A percentile compares a stretch with the other conserved stretches of the same genome.
Conservation (phyloP, 92 coral and sea anemone species). For the Parazoanthus darwini region DNA sequence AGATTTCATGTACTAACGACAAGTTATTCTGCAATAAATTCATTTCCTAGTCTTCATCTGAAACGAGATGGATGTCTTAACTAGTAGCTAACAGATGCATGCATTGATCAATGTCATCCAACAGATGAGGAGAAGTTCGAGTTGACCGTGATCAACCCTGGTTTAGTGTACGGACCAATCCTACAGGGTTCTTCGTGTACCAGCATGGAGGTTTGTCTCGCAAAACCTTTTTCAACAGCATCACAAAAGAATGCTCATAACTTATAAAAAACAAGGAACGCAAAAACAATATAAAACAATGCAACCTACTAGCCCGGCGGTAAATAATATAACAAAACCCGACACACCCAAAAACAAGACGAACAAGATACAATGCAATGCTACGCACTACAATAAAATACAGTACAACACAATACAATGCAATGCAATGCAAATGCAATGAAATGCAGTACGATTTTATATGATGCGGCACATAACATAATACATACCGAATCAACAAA, state of each 20-base stretch:
- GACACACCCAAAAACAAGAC: too few relatives aligned
- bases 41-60: too few relatives aligned
- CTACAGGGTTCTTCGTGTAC: constrained; percentile 88
- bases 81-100: not conserved
- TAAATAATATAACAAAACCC: too few relatives aligned
- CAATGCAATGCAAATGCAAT: not conserved
- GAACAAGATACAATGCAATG: too few relatives aligned
- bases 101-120: not conserved
- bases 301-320: too few relatives aligned
- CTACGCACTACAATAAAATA: too few relatives aligned
- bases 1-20: too few relatives aligned
- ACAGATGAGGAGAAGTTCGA: constrained; percentile 89
- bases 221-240: not conserved
- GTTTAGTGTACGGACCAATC: constrained; percentile 86
- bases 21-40: too few relatives aligned
- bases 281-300: too few relatives aligned
- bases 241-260: not conserved
- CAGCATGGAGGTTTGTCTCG: constrained; percentile 88
- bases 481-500: not conserved
- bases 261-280: too few relatives aligned
- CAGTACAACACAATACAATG: not conserved
- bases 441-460: not conserved
- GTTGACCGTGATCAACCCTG: constrained; percentile 79
- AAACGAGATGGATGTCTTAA: too few relatives aligned
- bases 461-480: too few relatives aligned